Percentiles rank a stretch among this genome's conserved stretches.
These are phyloP conservation scores for Danaus chrysippus DNA, from an alignment of 2,888 invertebrate species.

Conservation along the genomic window DNA sequence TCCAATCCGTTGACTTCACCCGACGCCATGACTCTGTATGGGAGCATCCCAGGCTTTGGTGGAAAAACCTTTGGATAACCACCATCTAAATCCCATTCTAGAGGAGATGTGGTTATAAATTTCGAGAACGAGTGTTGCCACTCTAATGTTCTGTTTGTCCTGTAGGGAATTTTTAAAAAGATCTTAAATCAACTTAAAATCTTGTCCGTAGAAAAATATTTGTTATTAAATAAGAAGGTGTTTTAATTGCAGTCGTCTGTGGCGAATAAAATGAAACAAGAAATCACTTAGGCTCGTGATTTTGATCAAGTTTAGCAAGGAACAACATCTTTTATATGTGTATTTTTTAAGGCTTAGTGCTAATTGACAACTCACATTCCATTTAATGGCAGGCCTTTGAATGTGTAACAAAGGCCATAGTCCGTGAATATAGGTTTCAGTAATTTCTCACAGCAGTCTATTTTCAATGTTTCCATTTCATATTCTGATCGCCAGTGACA, in stretches of 20 bases:
- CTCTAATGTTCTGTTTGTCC: constrained; percentile 57
- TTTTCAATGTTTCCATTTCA: constrained; percentile 49
- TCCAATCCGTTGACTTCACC: constrained; percentile 66
- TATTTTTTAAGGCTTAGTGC: too few relatives aligned
- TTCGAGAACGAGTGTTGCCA: constrained; percentile 58
- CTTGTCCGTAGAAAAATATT: background rate
- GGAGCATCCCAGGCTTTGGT: constrained; percentile 49
- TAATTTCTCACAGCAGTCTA: constrained; percentile 58
- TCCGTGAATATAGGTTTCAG: constrained; percentile 67
- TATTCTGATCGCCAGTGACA: constrained; percentile 65
- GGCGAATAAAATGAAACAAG: too few relatives aligned
- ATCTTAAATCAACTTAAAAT: background rate
- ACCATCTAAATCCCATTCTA: constrained; percentile 59
- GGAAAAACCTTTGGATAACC: constrained; percentile 66
- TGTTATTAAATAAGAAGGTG: too few relatives aligned
- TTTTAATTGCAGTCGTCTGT: too few relatives aligned
- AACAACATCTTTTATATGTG: too few relatives aligned
- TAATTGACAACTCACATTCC: constrained; percentile 50
- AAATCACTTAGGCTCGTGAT: too few relatives aligned
- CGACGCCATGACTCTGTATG: constrained; percentile 61
- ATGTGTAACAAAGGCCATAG: constrained; percentile 67
- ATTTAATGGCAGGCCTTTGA: constrained; percentile 66
- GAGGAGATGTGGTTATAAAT: constrained; percentile 35
- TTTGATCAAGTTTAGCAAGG: too few relatives aligned
- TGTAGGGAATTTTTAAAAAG: constrained; percentile 30